Conservation (phyloP, 2,797 vertebrate genomes). For the Tangara arthus region DNA sequence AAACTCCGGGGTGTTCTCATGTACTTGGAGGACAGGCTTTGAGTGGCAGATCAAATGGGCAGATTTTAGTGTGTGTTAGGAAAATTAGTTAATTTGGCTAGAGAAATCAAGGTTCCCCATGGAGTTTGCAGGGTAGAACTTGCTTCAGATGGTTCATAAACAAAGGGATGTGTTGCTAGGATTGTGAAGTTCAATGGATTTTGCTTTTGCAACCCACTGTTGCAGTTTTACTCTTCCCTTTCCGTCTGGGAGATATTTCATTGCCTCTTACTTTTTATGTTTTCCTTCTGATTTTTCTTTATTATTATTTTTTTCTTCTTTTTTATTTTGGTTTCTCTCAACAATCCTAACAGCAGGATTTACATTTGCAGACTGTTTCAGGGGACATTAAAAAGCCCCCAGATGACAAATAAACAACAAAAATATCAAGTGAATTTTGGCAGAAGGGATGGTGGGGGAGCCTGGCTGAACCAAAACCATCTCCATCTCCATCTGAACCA, state of each 20-base stretch:
- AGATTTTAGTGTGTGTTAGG: constrained; percentile 47
- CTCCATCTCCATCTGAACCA: not conserved
- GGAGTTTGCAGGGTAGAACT: constrained; percentile 19
- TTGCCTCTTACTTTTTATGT: constrained; percentile 10
- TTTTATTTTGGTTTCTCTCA: constrained; percentile 1
- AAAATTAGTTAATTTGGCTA: constrained; percentile 44
- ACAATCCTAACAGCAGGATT: not conserved
- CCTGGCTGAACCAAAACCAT: no score
- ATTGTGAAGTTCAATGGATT: not conserved
- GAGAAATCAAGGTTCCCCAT: constrained; percentile 22
- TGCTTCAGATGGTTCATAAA: not conserved
- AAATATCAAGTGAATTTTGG: no score
- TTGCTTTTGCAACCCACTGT: constrained; percentile 14
- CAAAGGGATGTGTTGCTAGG: not conserved
- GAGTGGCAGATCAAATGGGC: constrained; percentile 57
- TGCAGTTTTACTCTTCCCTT: constrained; percentile 14
- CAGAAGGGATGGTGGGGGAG: no score
- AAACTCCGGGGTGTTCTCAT: constrained; percentile 2
- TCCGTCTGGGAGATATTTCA: not conserved
- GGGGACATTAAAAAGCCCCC: not conserved
- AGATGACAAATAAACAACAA: no score
- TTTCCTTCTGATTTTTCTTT: constrained; percentile 22
- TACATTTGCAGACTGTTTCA: constrained; percentile 55
- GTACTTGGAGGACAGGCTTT: constrained; percentile 36
- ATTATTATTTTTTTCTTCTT: not conserved